Percentiles rank a stretch among this genome's conserved stretches.
Conservation (phyloP, 2,113 vertebrate species). For the Callospermophilus lateralis region DNA sequence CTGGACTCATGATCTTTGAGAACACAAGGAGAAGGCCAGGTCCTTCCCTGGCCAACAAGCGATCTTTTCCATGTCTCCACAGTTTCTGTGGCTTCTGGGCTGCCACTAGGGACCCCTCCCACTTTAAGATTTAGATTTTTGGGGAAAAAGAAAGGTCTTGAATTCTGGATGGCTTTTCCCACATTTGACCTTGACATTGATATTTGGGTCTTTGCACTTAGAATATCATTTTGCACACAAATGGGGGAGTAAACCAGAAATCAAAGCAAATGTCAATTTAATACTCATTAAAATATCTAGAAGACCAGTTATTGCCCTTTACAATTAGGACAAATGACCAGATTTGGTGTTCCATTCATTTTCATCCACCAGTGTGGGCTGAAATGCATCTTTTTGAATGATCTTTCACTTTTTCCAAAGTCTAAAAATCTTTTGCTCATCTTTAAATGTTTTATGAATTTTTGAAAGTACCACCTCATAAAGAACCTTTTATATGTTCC, state of each 20-base stretch:
- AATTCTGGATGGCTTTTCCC: not conserved
- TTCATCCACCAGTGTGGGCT: not conserved
- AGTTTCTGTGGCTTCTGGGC: not conserved
- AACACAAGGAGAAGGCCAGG: not conserved
- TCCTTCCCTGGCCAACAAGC: not conserved
- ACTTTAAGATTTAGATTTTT: not conserved
- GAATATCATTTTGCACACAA: not conserved
- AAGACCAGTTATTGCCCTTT: not conserved
- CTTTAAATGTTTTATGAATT: slow-evolving; percentile 60
- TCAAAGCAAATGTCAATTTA: not conserved
- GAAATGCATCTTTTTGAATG: not conserved
- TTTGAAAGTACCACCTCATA: slow-evolving; percentile 47
- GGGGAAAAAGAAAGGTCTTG: not conserved
- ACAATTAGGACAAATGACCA: not conserved
- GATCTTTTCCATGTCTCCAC: not conserved
- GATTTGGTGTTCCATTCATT: not conserved
- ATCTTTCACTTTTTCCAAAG: not conserved
- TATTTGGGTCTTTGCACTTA: not conserved
- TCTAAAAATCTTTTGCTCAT: slow-evolving; percentile 57
- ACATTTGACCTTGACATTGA: not conserved
- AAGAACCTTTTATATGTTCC: slow-evolving; percentile 31
- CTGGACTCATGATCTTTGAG: not conserved
- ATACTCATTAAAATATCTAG: slow-evolving; percentile 44
- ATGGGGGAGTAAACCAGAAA: not conserved
- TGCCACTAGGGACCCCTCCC: not conserved